These are phyloP conservation scores for Hippocampus barbouri DNA, from an alignment of 2,113 vertebrate genomes.

Conservation along the genomic window DNA sequence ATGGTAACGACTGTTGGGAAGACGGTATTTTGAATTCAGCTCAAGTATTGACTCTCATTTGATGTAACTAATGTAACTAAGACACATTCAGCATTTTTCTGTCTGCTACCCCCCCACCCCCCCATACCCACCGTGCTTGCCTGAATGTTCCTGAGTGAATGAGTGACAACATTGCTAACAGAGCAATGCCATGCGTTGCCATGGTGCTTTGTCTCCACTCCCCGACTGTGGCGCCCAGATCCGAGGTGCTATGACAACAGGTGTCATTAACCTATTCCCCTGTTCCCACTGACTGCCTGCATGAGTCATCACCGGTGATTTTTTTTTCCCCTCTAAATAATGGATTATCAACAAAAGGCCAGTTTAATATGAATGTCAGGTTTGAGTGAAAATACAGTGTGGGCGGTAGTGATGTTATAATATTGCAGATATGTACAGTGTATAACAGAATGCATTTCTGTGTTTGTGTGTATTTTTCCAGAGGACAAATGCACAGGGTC, in stretches of 20 bases:
- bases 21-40: no score
- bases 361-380: neutral
- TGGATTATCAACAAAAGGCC: constrained; percentile 3
- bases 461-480: constrained; percentile 37
- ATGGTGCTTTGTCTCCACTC: constrained; percentile 41
- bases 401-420: neutral
- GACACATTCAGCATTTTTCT: neutral
- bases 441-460: neutral
- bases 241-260: constrained; percentile 61
- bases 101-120: neutral
- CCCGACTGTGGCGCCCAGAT: constrained; percentile 34
- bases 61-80: neutral
- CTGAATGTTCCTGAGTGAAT: constrained; percentile 34
- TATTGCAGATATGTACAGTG: neutral
- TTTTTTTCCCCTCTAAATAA: neutral
- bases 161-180: constrained; percentile 19
- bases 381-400: neutral
- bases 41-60: neutral
- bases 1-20: no score
- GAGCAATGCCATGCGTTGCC: constrained; percentile 54
- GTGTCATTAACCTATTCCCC: constrained; percentile 48
- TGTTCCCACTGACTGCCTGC: constrained; percentile 12
- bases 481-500: constrained; percentile 76
- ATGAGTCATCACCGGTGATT: constrained; percentile 11
- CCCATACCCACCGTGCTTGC: constrained; percentile 3